Evolutionary conservation across 2,797 vertebrate genomes (phyloP), one percentile per base, ranked within the genome.

Genomic region (Lindbergichthys nudifrons): DNA sequence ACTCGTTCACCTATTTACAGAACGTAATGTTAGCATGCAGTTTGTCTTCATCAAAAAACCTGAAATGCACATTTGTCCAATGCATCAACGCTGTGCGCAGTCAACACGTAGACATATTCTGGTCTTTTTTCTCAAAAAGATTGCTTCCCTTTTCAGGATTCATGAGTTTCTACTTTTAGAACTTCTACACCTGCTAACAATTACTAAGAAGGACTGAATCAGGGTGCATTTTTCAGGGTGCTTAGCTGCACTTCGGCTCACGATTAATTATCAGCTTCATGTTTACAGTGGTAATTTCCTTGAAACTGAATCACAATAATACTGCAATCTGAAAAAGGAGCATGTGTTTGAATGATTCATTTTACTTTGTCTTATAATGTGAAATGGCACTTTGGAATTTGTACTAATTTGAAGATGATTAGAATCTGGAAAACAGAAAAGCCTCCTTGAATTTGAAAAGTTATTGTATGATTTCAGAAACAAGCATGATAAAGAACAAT

Each of bases 161-260:
- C 67, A 65, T 53, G 61, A 45, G 58, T 81, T 88, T 82, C 81
- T 82, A 79, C 64, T 83, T 82, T 70, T 65, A 54, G 70, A 76
- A 18, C 32, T 32, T 50, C 41, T 47, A 76, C 82, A 87, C 72
- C 79, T 82, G 77, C 82, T 70, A 66, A 73, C 23, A 79, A 80
- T 77, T 86, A 80, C 59, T 23, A 50, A 83, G 57, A 88, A 50
- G 50, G 65, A 73, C 74, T 65, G 59, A 83, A 83, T 73, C 65
- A 65, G 67, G 77, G 41, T 80, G 58, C 54, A 12, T 63, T 68
- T 71, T 21, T 47, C 3, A 56, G 12, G 21, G 4, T 54, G 46
- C 45, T 62, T 6, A 36, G 11, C 23, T 50, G 10, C 32, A 75
- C 45, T 46, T 58, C 12, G 62, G 9, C 18, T 50, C n/a, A 36